phyloP scores from a whole-genome alignment of 2,888 invertebrate species.

The Tanypteryx hageni region DNA sequence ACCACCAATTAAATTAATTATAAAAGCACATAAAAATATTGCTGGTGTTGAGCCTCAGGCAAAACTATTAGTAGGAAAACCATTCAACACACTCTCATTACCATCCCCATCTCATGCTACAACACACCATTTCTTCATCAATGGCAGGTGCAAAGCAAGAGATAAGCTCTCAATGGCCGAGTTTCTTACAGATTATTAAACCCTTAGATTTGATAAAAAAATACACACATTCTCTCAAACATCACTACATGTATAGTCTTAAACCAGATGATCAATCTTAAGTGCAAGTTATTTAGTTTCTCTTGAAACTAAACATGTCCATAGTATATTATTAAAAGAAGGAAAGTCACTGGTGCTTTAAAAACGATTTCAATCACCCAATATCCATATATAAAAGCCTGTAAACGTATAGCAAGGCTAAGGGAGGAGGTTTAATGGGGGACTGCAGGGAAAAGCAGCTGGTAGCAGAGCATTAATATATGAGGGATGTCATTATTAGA shows the following conservation, averaged over 20 bases:
- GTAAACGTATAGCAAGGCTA: slow-evolving; percentile 59
- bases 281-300: slow-evolving; percentile 59
- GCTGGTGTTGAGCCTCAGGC: slow-evolving; percentile 56
- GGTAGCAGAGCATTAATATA: slow-evolving; percentile 62
- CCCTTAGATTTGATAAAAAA: slow-evolving; percentile 11
- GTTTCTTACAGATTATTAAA: slow-evolving; percentile 49
- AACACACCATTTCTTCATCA: slow-evolving; percentile 54
- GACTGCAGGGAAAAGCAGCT: slow-evolving; percentile 64
- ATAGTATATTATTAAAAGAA: slow-evolving; percentile 50
- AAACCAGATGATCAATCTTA: slow-evolving; percentile 49
- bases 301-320: slow-evolving; percentile 52
- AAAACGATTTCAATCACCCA: slow-evolving; percentile 55
- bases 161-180: slow-evolving; percentile 51
- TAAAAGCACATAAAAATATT: slow-evolving; percentile 51
- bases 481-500: slow-evolving; percentile 40
- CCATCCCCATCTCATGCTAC: slow-evolving; percentile 54
- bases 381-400: slow-evolving; percentile 53
- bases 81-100: slow-evolving; percentile 61
- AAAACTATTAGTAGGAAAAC: slow-evolving; percentile 38
- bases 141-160: slow-evolving; percentile 62
- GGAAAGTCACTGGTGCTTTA: slow-evolving; percentile 57
- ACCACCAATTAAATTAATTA: slow-evolving; percentile 49
- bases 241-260: slow-evolving; percentile 51
- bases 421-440: slow-evolving; percentile 58
- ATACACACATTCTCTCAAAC: slow-evolving; percentile 57